Conservation (phyloP, 2,888 invertebrate species). For the Piscicola geometra region DNA sequence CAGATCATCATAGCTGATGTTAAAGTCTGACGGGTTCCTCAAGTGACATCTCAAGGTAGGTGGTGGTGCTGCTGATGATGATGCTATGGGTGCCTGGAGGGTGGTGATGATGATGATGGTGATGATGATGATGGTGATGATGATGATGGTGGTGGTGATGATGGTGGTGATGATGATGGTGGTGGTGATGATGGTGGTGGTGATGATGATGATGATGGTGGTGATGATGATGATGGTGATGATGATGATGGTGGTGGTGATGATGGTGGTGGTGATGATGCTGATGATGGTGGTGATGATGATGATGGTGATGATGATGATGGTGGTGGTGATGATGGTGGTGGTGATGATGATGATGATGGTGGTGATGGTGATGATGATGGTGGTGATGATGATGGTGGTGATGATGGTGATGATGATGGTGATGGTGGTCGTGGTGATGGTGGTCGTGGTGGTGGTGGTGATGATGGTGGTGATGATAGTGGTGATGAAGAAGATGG, state of each 20-base stretch:
- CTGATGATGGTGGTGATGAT: slow-evolving; percentile 17
- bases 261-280: slow-evolving; percentile 22
- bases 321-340: slow-evolving; percentile 13
- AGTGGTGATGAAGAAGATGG: too few species aligned
- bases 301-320: slow-evolving; percentile 13
- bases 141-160: neutral
- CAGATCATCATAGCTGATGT: neutral
- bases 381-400: neutral
- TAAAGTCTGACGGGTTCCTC: too few species aligned
- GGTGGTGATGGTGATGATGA: slow-evolving; percentile 26
- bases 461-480: too few species aligned
- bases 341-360: slow-evolving; percentile 25
- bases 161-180: too few species aligned
- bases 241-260: neutral
- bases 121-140: slow-evolving; percentile 13
- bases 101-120: neutral
- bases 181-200: too few species aligned
- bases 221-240: too few species aligned
- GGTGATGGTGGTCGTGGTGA: too few species aligned
- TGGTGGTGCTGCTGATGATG: slow-evolving; percentile 1
- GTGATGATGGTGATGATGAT: too few species aligned
- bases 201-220: too few species aligned
- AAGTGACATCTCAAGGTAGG: too few species aligned
- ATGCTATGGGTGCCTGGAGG: neutral
- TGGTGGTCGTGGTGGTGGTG: too few species aligned